Base-by-base conservation (phyloP, 2,888 invertebrate species). In the Acanthosepion lycidas region DNA sequence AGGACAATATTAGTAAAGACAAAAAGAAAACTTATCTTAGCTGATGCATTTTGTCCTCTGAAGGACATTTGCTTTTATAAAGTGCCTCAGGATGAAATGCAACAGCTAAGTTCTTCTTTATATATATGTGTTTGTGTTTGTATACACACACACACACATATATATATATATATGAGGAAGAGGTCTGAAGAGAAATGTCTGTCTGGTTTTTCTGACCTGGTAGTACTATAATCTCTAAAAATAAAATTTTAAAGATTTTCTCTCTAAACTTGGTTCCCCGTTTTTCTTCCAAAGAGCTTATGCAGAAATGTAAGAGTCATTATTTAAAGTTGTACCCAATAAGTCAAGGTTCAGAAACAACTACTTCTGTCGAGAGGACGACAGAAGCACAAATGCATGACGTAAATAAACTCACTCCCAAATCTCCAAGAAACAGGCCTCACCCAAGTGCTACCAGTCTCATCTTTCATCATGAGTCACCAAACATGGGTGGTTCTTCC, bases 381-480 rank as follows among this genome's bases (percentile, higher is more conserved):
- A 53, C n/a, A 53, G 28, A 93, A 5, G n/a, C 92, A 92, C 26
- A 92, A 12, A 33, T 42, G 48, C 49, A 53, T 51, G 93, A 53
- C 33, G 93, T 49, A 93, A 49, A 51, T 53, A 93, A 51, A 93
- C 93, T n/a, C 93, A n/a, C 49, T 93, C 28, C 93, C 33, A 93
- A 51, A n/a, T 42, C 53, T 93, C 26, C 5, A 6, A 28, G 48
- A 12, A 51, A 42, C 28, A 53, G 93, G 20, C 49, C 28, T 28
- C 49, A 8, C 48, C 93, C 48, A n/a, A 28, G 51, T 42, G 33
- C 23, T 91, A 6, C 42, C 49, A 0, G 8, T 48, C 23, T 92
- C 92, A 28, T 12, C 51, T 51, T 92, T 51, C 51, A 12, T 92
- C 28, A 26, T 92, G 49, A 49, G 18, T 92, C 92, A 49, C 48